These are phyloP conservation scores for Orchesella cincta DNA, from an alignment of 1,140 invertebrate genomes.

Conservation along the genomic window DNA sequence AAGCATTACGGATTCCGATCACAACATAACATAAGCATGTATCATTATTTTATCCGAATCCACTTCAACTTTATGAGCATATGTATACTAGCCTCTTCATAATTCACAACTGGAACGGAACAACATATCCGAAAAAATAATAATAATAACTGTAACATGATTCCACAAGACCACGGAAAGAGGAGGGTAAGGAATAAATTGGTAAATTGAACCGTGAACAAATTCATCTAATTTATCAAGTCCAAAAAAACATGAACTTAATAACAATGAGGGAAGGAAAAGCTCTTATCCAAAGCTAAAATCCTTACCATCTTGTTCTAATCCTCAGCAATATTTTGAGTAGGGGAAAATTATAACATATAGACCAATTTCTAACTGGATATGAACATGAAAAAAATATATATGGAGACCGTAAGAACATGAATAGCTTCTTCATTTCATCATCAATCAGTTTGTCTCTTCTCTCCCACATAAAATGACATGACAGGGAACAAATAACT, in stretches of 20 bases:
- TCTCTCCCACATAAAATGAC: background rate
- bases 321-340: too few species aligned
- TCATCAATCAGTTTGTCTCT: conserved; percentile 4
- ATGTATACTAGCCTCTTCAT: too few species aligned
- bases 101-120: too few species aligned
- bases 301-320: too few species aligned
- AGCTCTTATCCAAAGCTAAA: too few species aligned
- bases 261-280: background rate
- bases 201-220: conserved; percentile 5
- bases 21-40: background rate
- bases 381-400: background rate
- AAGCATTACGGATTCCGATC: too few species aligned
- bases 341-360: too few species aligned
- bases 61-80: too few species aligned
- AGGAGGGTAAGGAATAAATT: conserved; percentile 1
- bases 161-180: background rate
- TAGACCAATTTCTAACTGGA: too few species aligned
- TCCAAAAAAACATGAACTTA: background rate
- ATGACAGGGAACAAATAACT: conserved; percentile 15
- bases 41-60: background rate
- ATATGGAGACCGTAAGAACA: background rate
- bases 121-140: background rate
- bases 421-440: conserved; percentile 21
- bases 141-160: conserved; percentile 8
- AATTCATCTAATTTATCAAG: conserved; percentile 20